Evolutionary conservation across 2,888 invertebrate genomes (phyloP).

Genomic region (Eremobia ochroleuca): DNA sequence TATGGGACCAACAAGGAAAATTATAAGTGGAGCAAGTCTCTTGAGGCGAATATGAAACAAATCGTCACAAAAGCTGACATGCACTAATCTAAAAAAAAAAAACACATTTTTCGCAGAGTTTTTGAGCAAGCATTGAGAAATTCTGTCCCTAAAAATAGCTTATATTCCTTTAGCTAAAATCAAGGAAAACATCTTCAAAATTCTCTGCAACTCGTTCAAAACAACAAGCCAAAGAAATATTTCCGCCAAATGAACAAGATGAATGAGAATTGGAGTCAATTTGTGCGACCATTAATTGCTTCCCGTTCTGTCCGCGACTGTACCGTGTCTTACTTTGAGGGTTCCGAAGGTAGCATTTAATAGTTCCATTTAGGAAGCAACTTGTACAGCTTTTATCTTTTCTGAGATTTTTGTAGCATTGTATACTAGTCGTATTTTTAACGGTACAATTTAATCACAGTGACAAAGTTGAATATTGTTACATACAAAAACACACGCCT

Average conservation of each 20-base stretch:
- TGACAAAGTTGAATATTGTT: neutral
- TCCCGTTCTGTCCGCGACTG: slow-evolving; percentile 31
- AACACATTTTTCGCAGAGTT: too few species aligned
- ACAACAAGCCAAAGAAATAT: slow-evolving; percentile 32
- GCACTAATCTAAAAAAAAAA: neutral
- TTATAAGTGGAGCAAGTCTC: neutral
- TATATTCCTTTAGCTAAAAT: neutral
- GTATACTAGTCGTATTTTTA: neutral
- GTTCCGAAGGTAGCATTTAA: slow-evolving; percentile 22
- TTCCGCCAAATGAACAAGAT: slow-evolving; percentile 40
- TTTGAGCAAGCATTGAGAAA: neutral
- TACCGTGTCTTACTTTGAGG: slow-evolving; percentile 9
- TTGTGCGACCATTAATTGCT: slow-evolving; percentile 52
- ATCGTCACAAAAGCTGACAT: neutral
- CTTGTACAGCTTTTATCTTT: neutral
- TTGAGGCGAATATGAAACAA: neutral
- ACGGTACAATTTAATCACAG: neutral
- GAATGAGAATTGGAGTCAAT: slow-evolving; percentile 42
- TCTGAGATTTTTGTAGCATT: too few species aligned
- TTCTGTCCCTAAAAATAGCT: too few species aligned
- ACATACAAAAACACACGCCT: too few species aligned
- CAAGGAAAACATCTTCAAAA: neutral
- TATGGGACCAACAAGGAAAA: neutral
- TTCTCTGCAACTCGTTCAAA: slow-evolving; percentile 19
- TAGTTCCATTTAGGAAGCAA: slow-evolving; percentile 7